Evolutionary conservation across 2,888 invertebrate species (phyloP).

Genomic region (Watsonalla cultraria): DNA sequence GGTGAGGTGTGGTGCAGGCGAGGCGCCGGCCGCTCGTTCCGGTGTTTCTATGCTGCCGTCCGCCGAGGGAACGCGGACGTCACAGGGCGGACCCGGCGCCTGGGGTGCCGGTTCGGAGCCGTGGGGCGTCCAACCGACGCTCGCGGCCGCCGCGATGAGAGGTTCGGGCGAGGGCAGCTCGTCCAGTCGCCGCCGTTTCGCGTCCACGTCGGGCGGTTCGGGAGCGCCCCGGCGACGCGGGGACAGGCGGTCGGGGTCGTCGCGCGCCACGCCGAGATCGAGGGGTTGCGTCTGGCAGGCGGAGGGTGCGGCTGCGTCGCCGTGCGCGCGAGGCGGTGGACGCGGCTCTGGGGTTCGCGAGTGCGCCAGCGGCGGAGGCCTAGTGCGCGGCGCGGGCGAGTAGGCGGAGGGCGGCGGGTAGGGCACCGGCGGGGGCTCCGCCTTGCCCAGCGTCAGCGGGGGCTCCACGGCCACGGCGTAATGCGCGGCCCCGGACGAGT

Average conservation of each 20-base stretch:
- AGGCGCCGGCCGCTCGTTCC: constrained; percentile 70
- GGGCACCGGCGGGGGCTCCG: constrained; percentile 62
- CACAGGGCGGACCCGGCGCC: constrained; percentile 66
- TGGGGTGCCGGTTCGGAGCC: constrained; percentile 72
- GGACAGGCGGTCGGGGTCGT: constrained; percentile 78
- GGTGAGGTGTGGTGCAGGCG: constrained; percentile 58
- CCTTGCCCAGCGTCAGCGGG: constrained; percentile 79
- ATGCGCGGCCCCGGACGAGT: constrained; percentile 71
- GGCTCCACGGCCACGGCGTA: constrained; percentile 60
- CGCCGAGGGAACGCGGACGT: constrained; percentile 79
- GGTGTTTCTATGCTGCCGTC: constrained; percentile 79
- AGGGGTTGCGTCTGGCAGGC: constrained; percentile 87
- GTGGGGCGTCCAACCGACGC: constrained; percentile 83
- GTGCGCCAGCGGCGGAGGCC: constrained; percentile 80
- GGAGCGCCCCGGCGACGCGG: constrained; percentile 82
- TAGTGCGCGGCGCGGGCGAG: constrained; percentile 50
- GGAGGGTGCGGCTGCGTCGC: constrained; percentile 50
- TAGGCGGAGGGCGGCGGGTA: constrained; percentile 66
- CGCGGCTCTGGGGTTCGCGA: constrained; percentile 74
- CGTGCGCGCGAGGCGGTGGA: constrained; percentile 54
- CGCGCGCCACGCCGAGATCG: constrained; percentile 85
- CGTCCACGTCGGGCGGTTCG: constrained; percentile 74
- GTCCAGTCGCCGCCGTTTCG: constrained; percentile 82
- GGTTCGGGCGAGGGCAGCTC: constrained; percentile 79
- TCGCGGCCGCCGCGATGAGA: constrained; percentile 84